A percentile compares a stretch with the other conserved stretches of the same genome.
phyloP scores from a whole-genome alignment of 23 tunicate genomes.

The Styela plicata region DNA sequence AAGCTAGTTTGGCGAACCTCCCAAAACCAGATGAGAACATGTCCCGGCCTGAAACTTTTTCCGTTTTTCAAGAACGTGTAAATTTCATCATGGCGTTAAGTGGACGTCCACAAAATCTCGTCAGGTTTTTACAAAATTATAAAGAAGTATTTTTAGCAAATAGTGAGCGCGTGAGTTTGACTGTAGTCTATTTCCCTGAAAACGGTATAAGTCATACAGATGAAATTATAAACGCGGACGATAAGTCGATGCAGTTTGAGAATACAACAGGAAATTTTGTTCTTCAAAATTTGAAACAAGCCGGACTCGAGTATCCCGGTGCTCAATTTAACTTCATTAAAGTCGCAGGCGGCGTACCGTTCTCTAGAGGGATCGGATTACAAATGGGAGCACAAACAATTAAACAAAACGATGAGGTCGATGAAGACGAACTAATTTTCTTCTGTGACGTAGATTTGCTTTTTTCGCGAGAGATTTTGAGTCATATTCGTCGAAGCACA shows the following conservation, averaged over 20 bases:
- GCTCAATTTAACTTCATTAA: slow-evolving; percentile 3
- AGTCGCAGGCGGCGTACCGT: not conserved
- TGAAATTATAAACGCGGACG: not conserved
- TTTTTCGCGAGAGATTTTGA: not conserved
- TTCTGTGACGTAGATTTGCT: slow-evolving; percentile 22
- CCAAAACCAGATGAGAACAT: too few relatives aligned
- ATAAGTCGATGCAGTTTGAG: not conserved
- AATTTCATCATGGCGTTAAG: slow-evolving; percentile 70
- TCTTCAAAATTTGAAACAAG: not conserved
- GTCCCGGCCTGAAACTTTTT: not conserved
- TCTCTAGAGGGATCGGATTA: slow-evolving; percentile 12
- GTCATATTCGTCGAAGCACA: slow-evolving; percentile 9
- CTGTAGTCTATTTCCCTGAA: slow-evolving; percentile 39
- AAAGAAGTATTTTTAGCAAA: slow-evolving; percentile 45
- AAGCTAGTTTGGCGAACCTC: too few relatives aligned
- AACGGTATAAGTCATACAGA: not conserved
- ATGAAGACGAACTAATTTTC: slow-evolving; percentile 6
- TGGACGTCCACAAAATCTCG: slow-evolving; percentile 58
- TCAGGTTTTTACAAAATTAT: slow-evolving; percentile 60
- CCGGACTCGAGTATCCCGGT: not conserved
- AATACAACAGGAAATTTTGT: not conserved
- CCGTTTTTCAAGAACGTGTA: not conserved
- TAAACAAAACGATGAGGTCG: not conserved
- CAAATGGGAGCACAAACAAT: slow-evolving; percentile 15
- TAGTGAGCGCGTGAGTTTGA: slow-evolving; percentile 48